Percentiles rank a stretch among this genome's conserved stretches.
Evolutionary conservation across 2,113 vertebrate genomes (phyloP).

Genomic region (Tragelaphus imberbis): DNA sequence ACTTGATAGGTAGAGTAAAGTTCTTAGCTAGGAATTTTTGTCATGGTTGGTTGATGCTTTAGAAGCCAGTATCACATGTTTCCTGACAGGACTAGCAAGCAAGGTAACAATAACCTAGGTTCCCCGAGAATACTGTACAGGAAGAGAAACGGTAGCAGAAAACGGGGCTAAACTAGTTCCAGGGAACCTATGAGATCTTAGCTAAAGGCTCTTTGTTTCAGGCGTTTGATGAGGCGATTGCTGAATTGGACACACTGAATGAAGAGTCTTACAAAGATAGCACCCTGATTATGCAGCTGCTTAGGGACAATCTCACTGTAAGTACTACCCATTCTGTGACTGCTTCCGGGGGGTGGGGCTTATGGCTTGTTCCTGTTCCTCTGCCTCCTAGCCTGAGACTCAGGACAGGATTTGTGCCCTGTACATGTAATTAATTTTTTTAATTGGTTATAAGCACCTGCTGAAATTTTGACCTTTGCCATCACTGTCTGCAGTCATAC

Average conservation of each 20-base stretch:
- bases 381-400: no score
- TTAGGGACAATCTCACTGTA: no score
- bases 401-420: no score
- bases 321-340: no score
- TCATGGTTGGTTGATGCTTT: neutral
- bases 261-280: constrained; percentile 86
- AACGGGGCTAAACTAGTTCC: neutral
- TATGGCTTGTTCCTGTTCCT: no score
- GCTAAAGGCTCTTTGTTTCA: constrained; percentile 69
- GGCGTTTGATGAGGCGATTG: constrained; percentile 99
- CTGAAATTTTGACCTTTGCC: no score
- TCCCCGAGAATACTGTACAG: neutral
- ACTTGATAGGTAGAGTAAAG: neutral
- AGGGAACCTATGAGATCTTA: neutral
- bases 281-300: no score
- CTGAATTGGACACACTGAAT: constrained; percentile 98
- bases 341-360: no score
- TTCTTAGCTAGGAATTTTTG: neutral
- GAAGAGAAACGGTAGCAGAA: neutral
- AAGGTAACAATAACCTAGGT: neutral
- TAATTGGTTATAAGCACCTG: no score
- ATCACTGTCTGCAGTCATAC: neutral
- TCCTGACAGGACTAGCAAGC: neutral
- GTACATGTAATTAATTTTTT: no score
- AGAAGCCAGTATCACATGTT: neutral